Base-by-base conservation (phyloP, 2,888 invertebrate species). In the Sphaerophoria rueppellii region DNA sequence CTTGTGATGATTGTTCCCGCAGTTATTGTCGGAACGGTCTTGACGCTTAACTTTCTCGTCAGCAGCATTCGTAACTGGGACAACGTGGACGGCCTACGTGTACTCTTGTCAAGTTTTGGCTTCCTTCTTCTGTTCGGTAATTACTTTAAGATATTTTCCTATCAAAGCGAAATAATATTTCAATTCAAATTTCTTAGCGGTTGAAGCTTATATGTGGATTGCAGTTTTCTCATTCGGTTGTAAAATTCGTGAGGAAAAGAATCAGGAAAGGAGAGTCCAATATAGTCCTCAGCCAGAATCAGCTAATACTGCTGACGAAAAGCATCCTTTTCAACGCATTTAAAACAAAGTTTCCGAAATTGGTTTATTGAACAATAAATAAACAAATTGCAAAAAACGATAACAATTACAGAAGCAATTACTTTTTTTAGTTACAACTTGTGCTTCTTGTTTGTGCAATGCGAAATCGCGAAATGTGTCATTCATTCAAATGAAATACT, bases 131-230 rank as follows among this genome's bases (percentile, higher is more conserved):
- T 24, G 34, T 63, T n/a, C 14, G 16, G 4, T 6, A 35, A 14
- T 35, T 35, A 14, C 6, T 50, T 5, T 2, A 24, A 24, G 24
- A 0, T 50, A 16, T 40, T 40, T 7, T 40, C 4, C 4, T 0
- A 7, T 3, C 0, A 55, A 55, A 12, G 11, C 0, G 4, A 52
- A 6, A 32, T n/a, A 4, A 11, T 48, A 14, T 43, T 0, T 9
- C n/a, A 32, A 48, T 11, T 11, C 14, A 11, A 7, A 5, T 11
- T 32, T 37, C 9, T 3, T 35, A 65, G 65, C 12, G 16, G 37
- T 52, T 16, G 37, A 24, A 0, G 2, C 52, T 35, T 65, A 65
- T 65, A 37, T 37, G 6, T 65, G 65, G 65, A 16, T 52, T 50
- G 65, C n/a, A 16, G 37, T 65, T 9, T 52, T 65, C 4, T 65